Conservation (phyloP, 2,888 invertebrate genomes). For the Nomada fabriciana region DNA sequence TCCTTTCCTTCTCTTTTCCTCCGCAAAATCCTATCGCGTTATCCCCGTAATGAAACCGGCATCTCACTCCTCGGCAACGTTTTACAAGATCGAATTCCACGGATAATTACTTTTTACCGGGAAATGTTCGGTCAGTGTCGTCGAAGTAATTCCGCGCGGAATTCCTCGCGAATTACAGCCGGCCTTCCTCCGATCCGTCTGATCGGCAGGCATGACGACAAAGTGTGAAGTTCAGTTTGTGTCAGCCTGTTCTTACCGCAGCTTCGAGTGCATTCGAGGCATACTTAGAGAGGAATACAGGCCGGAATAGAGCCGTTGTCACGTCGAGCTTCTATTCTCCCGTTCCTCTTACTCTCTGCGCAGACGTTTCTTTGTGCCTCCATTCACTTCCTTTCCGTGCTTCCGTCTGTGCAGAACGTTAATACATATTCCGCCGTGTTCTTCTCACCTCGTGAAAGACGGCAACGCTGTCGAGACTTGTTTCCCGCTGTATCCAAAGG, state of each 20-base stretch:
- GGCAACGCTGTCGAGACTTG: not conserved
- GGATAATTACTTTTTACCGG: conserved; percentile 32
- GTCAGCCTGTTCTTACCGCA: not conserved
- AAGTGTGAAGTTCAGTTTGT: not conserved
- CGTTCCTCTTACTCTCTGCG: not conserved
- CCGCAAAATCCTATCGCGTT: conserved; percentile 21
- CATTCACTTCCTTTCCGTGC: conserved; percentile 22
- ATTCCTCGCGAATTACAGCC: conserved; percentile 2
- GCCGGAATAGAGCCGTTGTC: not conserved
- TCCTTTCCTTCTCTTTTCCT: not conserved
- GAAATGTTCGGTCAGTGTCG: conserved; percentile 26
- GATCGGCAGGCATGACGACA: conserved; percentile 18
- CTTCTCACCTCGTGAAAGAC: conserved; percentile 3
- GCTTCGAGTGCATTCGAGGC: not conserved
- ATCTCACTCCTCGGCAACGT: conserved; percentile 1
- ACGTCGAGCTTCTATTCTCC: not conserved
- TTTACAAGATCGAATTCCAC: conserved; percentile 23
- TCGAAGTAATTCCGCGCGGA: conserved; percentile 31
- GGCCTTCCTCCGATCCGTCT: not conserved
- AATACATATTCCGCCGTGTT: conserved; percentile 16
- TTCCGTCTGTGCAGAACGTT: conserved; percentile 30
- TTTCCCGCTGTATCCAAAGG: not conserved
- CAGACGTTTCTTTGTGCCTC: conserved; percentile 7
- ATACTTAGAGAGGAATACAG: not conserved
- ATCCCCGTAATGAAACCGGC: conserved; percentile 29